Conservation (phyloP, 2,797 vertebrate species). For the Catamblyrhynchus diadema region DNA sequence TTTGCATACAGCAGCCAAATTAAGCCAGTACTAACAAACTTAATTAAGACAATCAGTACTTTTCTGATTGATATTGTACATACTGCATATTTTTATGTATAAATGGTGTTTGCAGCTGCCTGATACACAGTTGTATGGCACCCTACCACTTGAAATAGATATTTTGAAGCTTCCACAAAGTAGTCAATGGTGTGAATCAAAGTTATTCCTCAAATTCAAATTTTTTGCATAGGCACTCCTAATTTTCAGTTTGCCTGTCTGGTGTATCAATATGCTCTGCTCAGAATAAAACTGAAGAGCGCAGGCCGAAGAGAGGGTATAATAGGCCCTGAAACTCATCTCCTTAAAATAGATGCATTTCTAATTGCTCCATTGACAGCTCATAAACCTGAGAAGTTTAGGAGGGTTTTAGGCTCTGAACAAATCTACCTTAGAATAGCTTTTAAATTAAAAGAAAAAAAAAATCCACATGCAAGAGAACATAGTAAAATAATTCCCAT, state of each 20-base stretch:
- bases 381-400: not conserved
- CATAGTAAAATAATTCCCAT: not conserved
- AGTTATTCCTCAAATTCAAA: not conserved
- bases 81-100: not conserved
- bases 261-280: not conserved
- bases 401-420: not conserved
- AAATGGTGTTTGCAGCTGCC: not conserved
- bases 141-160: not conserved
- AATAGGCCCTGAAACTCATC: not conserved
- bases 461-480: accelerated
- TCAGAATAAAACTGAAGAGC: not conserved
- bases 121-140: not conserved
- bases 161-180: not conserved
- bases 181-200: not conserved
- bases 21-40: not conserved
- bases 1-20: not conserved
- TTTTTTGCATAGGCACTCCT: not conserved
- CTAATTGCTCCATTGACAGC: not conserved
- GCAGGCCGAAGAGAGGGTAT: not conserved
- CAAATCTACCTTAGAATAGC: not conserved
- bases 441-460: not conserved
- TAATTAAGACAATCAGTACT: not conserved
- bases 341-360: not conserved
- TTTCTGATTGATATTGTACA: not conserved
- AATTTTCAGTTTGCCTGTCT: not conserved